phyloP scores from a whole-genome alignment of 2,888 invertebrate species.

The Cacoxenus indagator region DNA sequence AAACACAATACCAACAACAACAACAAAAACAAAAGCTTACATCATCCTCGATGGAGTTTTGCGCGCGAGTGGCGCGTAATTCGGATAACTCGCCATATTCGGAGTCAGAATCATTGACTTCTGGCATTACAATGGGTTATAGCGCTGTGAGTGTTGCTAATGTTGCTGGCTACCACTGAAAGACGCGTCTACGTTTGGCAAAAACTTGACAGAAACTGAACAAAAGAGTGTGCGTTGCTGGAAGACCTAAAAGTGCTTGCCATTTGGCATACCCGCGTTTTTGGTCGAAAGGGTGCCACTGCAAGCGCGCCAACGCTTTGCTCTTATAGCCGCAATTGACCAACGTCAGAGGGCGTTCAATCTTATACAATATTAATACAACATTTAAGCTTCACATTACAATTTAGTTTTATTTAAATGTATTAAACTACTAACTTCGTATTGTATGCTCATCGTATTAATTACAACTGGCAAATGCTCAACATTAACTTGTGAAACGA shows the following conservation, averaged over 20 bases:
- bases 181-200: neutral
- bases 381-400: too few species aligned
- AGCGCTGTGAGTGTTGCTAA: too few species aligned
- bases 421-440: slow-evolving; percentile 34
- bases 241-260: slow-evolving; percentile 15
- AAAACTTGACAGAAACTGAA: slow-evolving; percentile 4
- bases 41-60: slow-evolving; percentile 43
- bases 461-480: slow-evolving; percentile 21
- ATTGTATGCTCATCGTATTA: slow-evolving; percentile 13
- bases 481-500: neutral
- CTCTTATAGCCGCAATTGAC: neutral
- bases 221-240: neutral
- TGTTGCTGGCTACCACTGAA: neutral
- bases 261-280: neutral
- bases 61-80: slow-evolving; percentile 39
- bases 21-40: slow-evolving; percentile 33
- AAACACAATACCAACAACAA: neutral
- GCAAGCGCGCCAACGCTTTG: too few species aligned
- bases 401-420: slow-evolving; percentile 38
- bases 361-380: too few species aligned
- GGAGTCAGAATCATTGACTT: slow-evolving; percentile 29
- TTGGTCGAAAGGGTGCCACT: slow-evolving; percentile 6
- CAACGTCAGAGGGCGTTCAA: neutral
- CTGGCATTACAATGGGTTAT: slow-evolving; percentile 21
- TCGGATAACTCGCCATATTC: slow-evolving; percentile 56